A percentile compares a stretch with the other conserved stretches of the same genome.
These are phyloP conservation scores for Eudemis profundana DNA, from an alignment of 2,888 invertebrate genomes.

Conservation along the genomic window DNA sequence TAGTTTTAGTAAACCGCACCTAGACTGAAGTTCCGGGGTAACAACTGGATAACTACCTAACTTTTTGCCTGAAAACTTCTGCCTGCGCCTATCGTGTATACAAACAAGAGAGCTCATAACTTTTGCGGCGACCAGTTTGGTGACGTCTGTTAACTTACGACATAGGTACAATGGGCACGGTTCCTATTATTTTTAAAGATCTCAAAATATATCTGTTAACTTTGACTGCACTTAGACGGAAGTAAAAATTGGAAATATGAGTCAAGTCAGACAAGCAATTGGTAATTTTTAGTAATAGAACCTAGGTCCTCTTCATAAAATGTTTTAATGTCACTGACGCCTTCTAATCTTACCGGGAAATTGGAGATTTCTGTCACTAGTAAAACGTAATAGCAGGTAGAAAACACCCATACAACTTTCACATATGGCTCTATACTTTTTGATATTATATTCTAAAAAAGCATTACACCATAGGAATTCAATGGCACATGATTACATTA, in stretches of 20 bases:
- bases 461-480: background rate
- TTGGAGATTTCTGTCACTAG: too few relatives aligned
- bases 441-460: background rate
- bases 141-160: background rate
- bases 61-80: slow-evolving; percentile 33
- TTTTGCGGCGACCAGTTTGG: slow-evolving; percentile 25
- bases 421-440: background rate
- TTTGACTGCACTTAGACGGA: too few relatives aligned
- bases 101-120: slow-evolving; percentile 35
- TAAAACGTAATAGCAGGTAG: too few relatives aligned
- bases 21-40: slow-evolving; percentile 12
- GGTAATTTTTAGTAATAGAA: too few relatives aligned
- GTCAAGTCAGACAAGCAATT: too few relatives aligned
- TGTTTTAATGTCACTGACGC: too few relatives aligned
- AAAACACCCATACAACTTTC: too few relatives aligned
- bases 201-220: background rate
- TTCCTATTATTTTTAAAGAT: background rate
- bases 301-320: too few relatives aligned
- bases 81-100: slow-evolving; percentile 29
- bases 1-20: background rate
- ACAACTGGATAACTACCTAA: slow-evolving; percentile 41
- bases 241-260: too few relatives aligned
- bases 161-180: background rate
- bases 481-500: background rate
- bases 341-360: background rate